Conservation (phyloP, 2,888 invertebrate genomes). For the Apantesis nais region DNA sequence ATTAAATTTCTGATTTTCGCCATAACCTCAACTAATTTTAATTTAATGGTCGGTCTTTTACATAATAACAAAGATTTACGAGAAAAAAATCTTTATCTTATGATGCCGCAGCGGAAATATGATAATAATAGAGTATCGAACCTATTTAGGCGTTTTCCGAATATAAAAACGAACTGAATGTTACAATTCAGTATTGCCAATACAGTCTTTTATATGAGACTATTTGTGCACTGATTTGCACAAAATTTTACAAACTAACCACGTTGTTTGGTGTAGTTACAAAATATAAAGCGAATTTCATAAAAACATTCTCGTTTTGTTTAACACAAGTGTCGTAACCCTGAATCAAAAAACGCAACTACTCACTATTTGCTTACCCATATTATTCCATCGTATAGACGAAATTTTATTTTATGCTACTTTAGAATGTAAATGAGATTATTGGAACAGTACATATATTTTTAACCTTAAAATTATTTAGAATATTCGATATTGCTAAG, state of each 20-base stretch:
- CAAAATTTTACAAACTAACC: not conserved
- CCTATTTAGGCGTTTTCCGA: not conserved
- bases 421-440: not conserved
- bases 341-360: not conserved
- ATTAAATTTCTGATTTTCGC: too few species aligned
- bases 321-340: too few species aligned
- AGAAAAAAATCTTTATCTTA: too few species aligned
- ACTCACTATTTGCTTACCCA: not conserved
- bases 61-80: too few species aligned
- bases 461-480: not conserved
- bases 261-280: not conserved
- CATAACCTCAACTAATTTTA: not conserved
- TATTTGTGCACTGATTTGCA: not conserved
- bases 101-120: not conserved
- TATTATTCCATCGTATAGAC: not conserved
- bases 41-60: not conserved
- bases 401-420: not conserved
- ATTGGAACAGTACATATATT: not conserved
- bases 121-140: not conserved
- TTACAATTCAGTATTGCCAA: not conserved
- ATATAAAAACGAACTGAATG: too few species aligned
- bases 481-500: not conserved
- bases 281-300: too few species aligned
- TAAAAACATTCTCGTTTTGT: too few species aligned
- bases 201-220: not conserved